Evolutionary conservation across 1,140 invertebrate species (phyloP), one percentile per base, ranked within the genome.

Genomic region (Neotoxoptera formosana): DNA sequence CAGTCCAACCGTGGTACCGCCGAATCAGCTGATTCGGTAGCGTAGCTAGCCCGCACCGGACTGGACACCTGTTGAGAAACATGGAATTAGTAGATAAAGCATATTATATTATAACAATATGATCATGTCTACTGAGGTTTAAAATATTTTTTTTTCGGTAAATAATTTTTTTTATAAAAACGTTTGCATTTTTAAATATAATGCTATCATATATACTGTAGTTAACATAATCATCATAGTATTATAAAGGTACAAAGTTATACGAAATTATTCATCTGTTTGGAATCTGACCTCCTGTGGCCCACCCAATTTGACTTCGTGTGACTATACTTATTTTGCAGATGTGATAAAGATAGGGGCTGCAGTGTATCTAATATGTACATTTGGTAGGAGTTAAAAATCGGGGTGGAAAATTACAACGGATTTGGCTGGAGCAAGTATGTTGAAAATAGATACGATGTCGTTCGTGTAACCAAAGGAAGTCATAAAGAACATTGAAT

Each of bases 1-100:
- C 97, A 98, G 96, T 99, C 98, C 95, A 99, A 96, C n/a, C 60
- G 60, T 95, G 98, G 97, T 94, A 94, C 95, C 94, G 95, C 94
- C 94, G 95, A 95, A 86, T 95, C 91, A 11, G 48, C 51, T 20
- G 91, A 53, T 76, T 95, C 94, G 95, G 76, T 93, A 0, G 91
- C 91, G 67, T 93, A 36, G 30, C 91, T 93, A 9, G 91, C 91
- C 30, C 34, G 47, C 25, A 86, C 76, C 21, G 91, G 76, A 45
- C 76, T 86, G 34, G 91, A 93, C 23, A 86, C 81, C 91, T 86
- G 48, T 81, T 14, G 30, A 53, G n/a, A 76, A 67, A 67, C 60
- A 92, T 8, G 6, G 9, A 23, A 67, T 67, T 67, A 67, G 11
- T 76, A 76, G 7, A n/a, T 76, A n/a, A 7, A 76, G n/a, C 7